phyloP scores from a whole-genome alignment of 2,797 vertebrate species.

The Onychomys torridus region DNA sequence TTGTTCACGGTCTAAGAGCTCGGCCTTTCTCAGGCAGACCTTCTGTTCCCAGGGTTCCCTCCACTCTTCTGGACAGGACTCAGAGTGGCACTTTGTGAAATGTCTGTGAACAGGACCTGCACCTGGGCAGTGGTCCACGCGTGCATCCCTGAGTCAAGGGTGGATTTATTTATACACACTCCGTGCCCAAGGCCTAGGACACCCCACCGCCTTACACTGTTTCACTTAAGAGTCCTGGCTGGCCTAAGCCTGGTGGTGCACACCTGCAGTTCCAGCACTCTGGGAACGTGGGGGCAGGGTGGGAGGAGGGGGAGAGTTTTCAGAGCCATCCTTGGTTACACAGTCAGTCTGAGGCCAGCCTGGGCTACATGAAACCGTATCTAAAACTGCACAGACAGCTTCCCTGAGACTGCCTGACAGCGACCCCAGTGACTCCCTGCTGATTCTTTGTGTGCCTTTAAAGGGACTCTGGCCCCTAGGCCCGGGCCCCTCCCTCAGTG shows the following conservation, averaged over 20 bases:
- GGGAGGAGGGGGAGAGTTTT: not conserved
- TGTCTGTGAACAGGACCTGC: not conserved
- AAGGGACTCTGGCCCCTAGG: not conserved
- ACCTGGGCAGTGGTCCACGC: not conserved
- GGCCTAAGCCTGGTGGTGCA: not conserved
- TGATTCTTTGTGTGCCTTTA: not conserved
- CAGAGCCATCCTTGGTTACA: not conserved
- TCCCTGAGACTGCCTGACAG: not conserved
- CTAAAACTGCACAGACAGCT: no score
- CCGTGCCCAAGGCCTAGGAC: not conserved
- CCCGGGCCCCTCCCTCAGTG: not conserved
- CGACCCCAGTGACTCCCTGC: not conserved
- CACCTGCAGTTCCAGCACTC: no score
- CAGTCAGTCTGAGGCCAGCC: not conserved
- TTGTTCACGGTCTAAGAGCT: not conserved
- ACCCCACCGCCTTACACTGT: not conserved
- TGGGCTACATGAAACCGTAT: not conserved
- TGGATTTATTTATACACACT: not conserved
- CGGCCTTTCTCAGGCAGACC: not conserved
- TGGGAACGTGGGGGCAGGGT: no score
- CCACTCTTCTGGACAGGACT: not conserved
- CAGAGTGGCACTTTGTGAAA: not conserved
- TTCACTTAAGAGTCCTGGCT: conserved; percentile 14
- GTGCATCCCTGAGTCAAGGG: not conserved
- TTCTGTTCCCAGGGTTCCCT: conserved; percentile 12